These are phyloP conservation scores for Telenomus remus DNA, from an alignment of 1,140 invertebrate species.

Conservation along the genomic window DNA sequence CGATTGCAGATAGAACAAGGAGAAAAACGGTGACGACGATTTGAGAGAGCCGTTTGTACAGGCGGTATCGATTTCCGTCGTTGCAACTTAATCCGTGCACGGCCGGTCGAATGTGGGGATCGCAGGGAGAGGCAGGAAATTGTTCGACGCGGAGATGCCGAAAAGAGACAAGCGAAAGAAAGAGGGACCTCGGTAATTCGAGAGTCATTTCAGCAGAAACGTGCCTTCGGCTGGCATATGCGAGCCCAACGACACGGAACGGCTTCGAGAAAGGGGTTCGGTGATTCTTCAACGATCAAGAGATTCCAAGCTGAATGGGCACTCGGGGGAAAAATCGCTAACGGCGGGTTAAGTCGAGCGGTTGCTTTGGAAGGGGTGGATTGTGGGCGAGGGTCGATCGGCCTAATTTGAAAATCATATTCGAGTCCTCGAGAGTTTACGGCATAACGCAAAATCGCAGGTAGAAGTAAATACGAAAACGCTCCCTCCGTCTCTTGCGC, in stretches of 20 bases:
- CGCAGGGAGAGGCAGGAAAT: conserved; percentile 38
- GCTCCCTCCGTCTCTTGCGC: conserved; percentile 13
- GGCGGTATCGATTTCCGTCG: conserved; percentile 47
- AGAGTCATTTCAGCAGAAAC: conserved; percentile 64
- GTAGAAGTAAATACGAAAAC: conserved; percentile 35
- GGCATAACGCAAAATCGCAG: not conserved
- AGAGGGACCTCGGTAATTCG: conserved; percentile 61
- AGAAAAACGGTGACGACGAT: conserved; percentile 24
- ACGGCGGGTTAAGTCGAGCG: too few relatives aligned
- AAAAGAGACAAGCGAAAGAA: conserved; percentile 20
- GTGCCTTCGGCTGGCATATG: conserved; percentile 39
- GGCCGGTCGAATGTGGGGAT: conserved; percentile 32
- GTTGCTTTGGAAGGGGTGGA: too few relatives aligned
- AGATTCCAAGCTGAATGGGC: conserved; percentile 54
- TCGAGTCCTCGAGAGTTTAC: not conserved
- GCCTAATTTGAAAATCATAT: conserved; percentile 1
- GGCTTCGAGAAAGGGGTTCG: too few relatives aligned
- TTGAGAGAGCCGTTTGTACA: conserved; percentile 25
- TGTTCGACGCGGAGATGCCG: conserved; percentile 17
- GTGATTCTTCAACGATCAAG: conserved; percentile 20
- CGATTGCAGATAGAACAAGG: conserved; percentile 10
- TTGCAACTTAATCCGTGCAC: conserved; percentile 47
- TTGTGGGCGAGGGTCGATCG: not conserved
- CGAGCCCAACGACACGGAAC: conserved; percentile 62
- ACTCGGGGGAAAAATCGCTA: conserved; percentile 19